Evolutionary conservation across 1,140 invertebrate genomes (phyloP), one percentile per base, ranked within the genome.

Genomic region (Dinoponera quadriceps): DNA sequence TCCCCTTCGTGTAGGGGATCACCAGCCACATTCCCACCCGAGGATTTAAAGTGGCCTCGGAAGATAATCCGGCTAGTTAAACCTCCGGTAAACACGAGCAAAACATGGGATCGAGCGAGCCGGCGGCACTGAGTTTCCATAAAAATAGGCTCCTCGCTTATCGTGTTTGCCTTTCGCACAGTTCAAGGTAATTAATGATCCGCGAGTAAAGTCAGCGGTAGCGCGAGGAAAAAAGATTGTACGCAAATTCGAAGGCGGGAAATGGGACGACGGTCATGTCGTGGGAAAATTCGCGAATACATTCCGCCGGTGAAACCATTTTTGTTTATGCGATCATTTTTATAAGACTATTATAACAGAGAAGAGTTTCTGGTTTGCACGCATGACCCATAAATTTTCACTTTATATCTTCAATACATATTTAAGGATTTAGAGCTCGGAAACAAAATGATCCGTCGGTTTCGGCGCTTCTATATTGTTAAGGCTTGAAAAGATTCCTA

Each of bases 131-230:
- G 29, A 11, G 18, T 54, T 73, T 49, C 69, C 68, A 80, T 74
- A 85, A 87, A 89, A 89, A 89, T 84, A 65, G 51, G 13, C 44
- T 73, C 83, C 29, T 48, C 49, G 16, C 27, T 13, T 18, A 0
- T 44, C n/a, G 18, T 89, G 82, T 89, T 89, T 89, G 51, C 65
- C 54, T 86, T 89, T 89, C 88, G 73, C 88, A 89, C 88, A 85
- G 49, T 51, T 44, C n/a, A 20, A 78, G 57, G 20, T 75, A 81
- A 87, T 87, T 63, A 66, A 74, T 65, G 77, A 18, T n/a, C 25
- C 16, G 9, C 9, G 13, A 20, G 33, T 14, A 22, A n/a, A 54
- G 44, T 49, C n/a, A n/a, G 0, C 9, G 18, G 1, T n/a, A n/a
- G 51, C 38, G 38, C 38, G 38, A 11, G 9, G 25, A 14, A 83